A percentile compares a stretch with the other conserved stretches of the same genome.
phyloP scores from a whole-genome alignment of 2,113 vertebrate species.

The Nymphicus hollandicus region DNA sequence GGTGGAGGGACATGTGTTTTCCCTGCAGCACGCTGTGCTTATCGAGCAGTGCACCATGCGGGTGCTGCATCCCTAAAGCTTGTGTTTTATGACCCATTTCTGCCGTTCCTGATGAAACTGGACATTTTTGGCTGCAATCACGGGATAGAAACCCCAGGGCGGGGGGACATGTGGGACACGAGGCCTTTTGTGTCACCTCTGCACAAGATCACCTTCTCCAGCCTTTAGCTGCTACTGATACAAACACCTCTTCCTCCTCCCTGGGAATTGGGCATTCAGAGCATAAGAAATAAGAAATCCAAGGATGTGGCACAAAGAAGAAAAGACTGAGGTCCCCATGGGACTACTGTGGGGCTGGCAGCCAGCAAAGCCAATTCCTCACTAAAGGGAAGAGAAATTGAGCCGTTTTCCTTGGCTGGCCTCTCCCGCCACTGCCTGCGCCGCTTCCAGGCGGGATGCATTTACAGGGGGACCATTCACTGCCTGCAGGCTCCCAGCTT shows the following conservation, averaged over 20 bases:
- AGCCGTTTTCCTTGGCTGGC: slow-evolving; percentile 26
- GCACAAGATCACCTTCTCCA: neutral
- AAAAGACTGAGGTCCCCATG: neutral
- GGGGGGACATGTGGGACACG: accelerated
- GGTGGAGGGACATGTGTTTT: neutral
- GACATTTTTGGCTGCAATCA: neutral
- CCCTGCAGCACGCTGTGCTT: neutral
- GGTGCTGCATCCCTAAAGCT: neutral
- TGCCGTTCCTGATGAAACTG: neutral
- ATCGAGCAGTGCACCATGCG: neutral
- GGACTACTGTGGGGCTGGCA: neutral
- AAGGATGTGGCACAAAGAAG: neutral
- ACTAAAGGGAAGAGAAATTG: neutral
- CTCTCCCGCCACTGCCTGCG: neutral
- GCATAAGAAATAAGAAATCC: neutral
- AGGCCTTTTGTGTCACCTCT: neutral
- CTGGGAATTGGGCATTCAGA: accelerated
- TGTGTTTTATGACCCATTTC: slow-evolving; percentile 29
- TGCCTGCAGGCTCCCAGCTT: neutral
- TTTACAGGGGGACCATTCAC: neutral
- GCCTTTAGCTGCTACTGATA: neutral
- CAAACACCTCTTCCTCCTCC: neutral
- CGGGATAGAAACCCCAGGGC: neutral
- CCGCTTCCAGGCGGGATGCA: neutral
- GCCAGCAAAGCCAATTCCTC: neutral